These are phyloP conservation scores for Ammospiza nelsoni DNA, from an alignment of 2,113 vertebrate species.

Conservation along the genomic window DNA sequence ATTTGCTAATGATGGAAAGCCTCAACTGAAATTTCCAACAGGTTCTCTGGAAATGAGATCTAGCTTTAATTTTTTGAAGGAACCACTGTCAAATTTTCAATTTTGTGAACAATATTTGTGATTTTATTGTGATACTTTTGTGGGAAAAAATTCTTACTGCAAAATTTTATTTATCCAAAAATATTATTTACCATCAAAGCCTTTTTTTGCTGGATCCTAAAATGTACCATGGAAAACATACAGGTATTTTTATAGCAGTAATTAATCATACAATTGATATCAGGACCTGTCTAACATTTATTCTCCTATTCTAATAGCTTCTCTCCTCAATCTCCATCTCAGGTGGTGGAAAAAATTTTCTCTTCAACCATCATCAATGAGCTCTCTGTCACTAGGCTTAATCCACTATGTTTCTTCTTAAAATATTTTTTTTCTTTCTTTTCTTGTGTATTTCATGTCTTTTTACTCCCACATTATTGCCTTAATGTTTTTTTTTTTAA, in stretches of 20 bases:
- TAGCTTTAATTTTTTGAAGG: neutral
- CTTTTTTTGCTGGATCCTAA: neutral
- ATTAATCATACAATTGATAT: neutral
- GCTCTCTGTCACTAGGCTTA: neutral
- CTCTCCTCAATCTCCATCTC: neutral
- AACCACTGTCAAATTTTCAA: neutral
- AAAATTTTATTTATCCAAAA: neutral
- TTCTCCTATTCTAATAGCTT: neutral
- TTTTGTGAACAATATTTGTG: neutral
- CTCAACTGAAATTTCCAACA: neutral
- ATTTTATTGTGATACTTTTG: neutral
- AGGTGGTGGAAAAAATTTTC: neutral
- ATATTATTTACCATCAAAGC: neutral
- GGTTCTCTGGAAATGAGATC: neutral
- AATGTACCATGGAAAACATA: neutral
- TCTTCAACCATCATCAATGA: neutral
- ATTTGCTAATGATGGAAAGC: neutral
- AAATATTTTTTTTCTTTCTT: neutral
- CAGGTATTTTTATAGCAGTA: neutral
- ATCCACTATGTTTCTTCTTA: neutral
- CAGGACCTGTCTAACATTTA: neutral
- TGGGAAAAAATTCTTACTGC: neutral
- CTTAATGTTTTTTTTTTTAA: neutral
- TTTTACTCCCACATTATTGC: neutral
- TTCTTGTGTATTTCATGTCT: neutral